phyloP scores from a whole-genome alignment of 2,888 invertebrate species.

The Drosophila dives region DNA sequence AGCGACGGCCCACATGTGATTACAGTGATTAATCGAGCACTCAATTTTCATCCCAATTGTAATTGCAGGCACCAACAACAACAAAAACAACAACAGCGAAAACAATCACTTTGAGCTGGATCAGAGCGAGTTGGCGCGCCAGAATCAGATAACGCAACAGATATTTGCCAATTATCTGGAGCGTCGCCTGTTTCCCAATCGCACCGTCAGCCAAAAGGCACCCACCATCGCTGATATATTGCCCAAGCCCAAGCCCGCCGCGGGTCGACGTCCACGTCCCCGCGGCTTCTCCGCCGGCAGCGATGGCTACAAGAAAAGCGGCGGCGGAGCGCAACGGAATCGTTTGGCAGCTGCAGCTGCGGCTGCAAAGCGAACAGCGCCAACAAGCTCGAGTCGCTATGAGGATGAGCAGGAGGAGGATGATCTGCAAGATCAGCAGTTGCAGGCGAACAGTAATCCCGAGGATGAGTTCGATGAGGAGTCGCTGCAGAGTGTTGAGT shows the following conservation, averaged over 20 bases:
- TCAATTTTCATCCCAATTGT: slow-evolving; percentile 45
- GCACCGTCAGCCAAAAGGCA: slow-evolving; percentile 85
- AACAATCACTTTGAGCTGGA: slow-evolving; percentile 75
- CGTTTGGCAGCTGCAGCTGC: slow-evolving; percentile 57
- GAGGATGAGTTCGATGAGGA: slow-evolving; percentile 76
- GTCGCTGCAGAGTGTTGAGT: slow-evolving; percentile 89
- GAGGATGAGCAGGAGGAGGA: slow-evolving; percentile 59
- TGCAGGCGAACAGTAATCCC: slow-evolving; percentile 39
- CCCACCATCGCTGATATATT: slow-evolving; percentile 89
- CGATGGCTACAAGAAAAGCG: slow-evolving; percentile 55
- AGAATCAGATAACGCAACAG: slow-evolving; percentile 91
- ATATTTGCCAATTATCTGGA: slow-evolving; percentile 91
- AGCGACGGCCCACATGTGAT: slow-evolving; percentile 55
- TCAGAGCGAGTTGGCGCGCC: slow-evolving; percentile 88
- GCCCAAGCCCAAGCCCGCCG: slow-evolving; percentile 84
- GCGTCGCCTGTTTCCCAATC: slow-evolving; percentile 88
- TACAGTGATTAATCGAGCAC: slow-evolving; percentile 62
- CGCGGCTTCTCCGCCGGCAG: slow-evolving; percentile 73
- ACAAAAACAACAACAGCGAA: not conserved
- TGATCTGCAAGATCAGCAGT: slow-evolving; percentile 47
- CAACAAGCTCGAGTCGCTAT: slow-evolving; percentile 16
- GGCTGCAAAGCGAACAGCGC: slow-evolving; percentile 48
- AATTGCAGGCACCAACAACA: slow-evolving; percentile 14
- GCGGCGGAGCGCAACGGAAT: slow-evolving; percentile 58
- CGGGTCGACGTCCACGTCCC: slow-evolving; percentile 70